Conservation (phyloP, 2,113 vertebrate species). For the Oncorhynchus masou region DNA sequence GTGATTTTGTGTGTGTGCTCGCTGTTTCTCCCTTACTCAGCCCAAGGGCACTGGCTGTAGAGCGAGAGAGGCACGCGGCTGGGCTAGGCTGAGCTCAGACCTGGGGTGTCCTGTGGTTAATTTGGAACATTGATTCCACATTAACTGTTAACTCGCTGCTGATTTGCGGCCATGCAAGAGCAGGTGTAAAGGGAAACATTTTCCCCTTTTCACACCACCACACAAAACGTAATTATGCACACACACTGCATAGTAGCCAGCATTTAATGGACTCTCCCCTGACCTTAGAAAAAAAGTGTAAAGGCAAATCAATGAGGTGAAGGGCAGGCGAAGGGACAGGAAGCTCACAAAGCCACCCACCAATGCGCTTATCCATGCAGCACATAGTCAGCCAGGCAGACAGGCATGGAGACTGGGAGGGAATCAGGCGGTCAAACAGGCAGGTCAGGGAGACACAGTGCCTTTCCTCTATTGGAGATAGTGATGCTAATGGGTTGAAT, state of each 20-base stretch:
- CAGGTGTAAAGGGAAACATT: slow-evolving; percentile 61
- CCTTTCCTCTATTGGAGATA: not conserved
- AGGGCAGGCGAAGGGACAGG: slow-evolving; percentile 63
- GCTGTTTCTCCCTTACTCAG: slow-evolving; percentile 45
- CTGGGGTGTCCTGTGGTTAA: slow-evolving; percentile 54
- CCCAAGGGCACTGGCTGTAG: slow-evolving; percentile 55
- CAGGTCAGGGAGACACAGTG: slow-evolving; percentile 9
- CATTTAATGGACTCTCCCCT: slow-evolving; percentile 74
- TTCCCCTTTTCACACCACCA: slow-evolving; percentile 26
- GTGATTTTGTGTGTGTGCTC: slow-evolving; percentile 8
- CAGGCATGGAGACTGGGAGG: not conserved
- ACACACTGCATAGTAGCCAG: slow-evolving; percentile 50
- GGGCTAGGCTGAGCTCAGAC: slow-evolving; percentile 29
- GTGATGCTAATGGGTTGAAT: slow-evolving; percentile 22
- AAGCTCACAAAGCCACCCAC: slow-evolving; percentile 41
- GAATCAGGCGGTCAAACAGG: slow-evolving; percentile 14
- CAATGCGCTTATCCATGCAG: slow-evolving; percentile 42
- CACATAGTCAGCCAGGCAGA: not conserved
- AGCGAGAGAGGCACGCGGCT: slow-evolving; percentile 1
- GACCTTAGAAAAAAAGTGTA: slow-evolving; percentile 69
- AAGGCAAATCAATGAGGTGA: slow-evolving; percentile 77
- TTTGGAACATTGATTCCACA: slow-evolving; percentile 76
- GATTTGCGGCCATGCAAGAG: slow-evolving; percentile 60
- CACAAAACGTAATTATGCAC: slow-evolving; percentile 66
- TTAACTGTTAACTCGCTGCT: slow-evolving; percentile 65